A percentile compares a stretch with the other conserved stretches of the same genome.
Conservation (phyloP, 2,888 invertebrate genomes). For the Stenotaenia linearis region DNA sequence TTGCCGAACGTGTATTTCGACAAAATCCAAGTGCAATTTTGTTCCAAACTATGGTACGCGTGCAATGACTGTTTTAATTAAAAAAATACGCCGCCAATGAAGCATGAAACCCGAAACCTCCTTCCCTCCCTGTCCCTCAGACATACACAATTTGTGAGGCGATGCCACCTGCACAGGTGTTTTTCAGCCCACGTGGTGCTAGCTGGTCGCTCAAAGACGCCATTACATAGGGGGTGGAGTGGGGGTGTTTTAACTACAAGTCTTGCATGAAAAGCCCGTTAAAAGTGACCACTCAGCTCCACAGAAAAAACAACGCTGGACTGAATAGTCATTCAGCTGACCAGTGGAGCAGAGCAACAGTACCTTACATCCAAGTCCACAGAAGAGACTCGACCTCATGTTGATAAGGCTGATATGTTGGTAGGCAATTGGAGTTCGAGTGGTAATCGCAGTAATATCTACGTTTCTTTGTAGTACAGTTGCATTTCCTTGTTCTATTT, state of each 20-base stretch:
- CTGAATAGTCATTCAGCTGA: not conserved
- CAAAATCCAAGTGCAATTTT: no score
- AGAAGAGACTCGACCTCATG: conserved; percentile 1
- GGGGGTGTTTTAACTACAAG: conserved; percentile 1
- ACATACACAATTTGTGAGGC: not conserved
- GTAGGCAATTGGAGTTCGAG: not conserved
- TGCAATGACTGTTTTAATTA: not conserved
- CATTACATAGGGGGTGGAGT: conserved; percentile 5
- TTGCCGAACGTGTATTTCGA: no score
- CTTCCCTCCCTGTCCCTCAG: not conserved
- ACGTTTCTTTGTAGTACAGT: not conserved
- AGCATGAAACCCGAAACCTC: not conserved
- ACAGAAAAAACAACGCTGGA: not conserved
- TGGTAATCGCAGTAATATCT: not conserved
- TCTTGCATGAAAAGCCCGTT: conserved; percentile 5
- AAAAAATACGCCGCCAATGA: not conserved
- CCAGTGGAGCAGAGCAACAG: not conserved
- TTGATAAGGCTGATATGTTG: not conserved
- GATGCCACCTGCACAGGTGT: conserved; percentile 19
- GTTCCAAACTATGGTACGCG: no score
- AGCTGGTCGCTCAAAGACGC: conserved; percentile 19
- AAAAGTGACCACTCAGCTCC: not conserved
- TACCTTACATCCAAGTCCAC: not conserved
- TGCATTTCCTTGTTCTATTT: conserved; percentile 17
- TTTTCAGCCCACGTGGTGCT: conserved; percentile 8